Conservation (phyloP, 1,140 invertebrate species). For the Drosophila tsacasi region DNA sequence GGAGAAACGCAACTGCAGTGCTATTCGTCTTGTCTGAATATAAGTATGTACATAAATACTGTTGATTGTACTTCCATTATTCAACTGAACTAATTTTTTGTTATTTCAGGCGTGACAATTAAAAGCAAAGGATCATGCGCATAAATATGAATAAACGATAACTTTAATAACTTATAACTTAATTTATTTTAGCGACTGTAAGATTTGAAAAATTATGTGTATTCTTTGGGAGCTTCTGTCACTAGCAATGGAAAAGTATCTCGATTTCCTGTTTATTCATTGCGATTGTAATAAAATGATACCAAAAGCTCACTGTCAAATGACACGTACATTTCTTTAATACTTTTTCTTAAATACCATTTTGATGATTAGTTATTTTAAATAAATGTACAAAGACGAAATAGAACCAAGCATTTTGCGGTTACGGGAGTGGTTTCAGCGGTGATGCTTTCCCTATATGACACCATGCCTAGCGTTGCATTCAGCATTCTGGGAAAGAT, state of each 20-base stretch:
- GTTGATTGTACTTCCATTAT: not conserved
- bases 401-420: not conserved
- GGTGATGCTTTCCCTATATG: not conserved
- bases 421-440: not conserved
- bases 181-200: constrained; percentile 28
- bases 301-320: not conserved
- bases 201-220: constrained; percentile 1
- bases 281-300: constrained; percentile 12
- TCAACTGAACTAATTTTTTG: not conserved
- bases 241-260: not conserved
- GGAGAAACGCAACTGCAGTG: constrained; percentile 79
- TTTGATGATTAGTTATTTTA: not conserved
- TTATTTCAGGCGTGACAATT: constrained; percentile 72
- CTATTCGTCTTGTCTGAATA: constrained; percentile 77
- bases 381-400: not conserved
- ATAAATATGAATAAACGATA: constrained; percentile 27
- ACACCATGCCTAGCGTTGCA: not conserved
- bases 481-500: not conserved
- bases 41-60: constrained; percentile 51
- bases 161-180: constrained; percentile 4
- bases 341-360: not conserved
- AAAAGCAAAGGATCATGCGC: constrained; percentile 78
- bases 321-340: not conserved
- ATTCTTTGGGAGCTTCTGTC: not conserved
- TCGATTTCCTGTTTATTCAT: constrained; percentile 10